Percentiles rank a stretch among this genome's conserved stretches.
These are phyloP conservation scores for Dendroctonus ponderosae DNA, from an alignment of 1,140 invertebrate genomes.

Conservation along the genomic window DNA sequence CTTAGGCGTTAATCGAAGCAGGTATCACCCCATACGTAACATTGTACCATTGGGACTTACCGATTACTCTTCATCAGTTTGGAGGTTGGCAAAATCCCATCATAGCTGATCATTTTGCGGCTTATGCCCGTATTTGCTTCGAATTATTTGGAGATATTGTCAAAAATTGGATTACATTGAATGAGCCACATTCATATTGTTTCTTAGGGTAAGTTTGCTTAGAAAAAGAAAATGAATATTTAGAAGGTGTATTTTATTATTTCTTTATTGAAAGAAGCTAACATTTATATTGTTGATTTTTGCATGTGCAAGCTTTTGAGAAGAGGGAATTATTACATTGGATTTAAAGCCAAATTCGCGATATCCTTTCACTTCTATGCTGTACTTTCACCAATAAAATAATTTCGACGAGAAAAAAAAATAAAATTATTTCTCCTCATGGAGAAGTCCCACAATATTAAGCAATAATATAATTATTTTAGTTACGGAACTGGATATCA, in stretches of 20 bases:
- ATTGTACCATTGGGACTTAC: conserved; percentile 45
- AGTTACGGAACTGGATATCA: conserved; percentile 20
- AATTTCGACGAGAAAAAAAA: too few relatives aligned
- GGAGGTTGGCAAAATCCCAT: conserved; percentile 46
- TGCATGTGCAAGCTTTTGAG: too few relatives aligned
- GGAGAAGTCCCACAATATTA: too few relatives aligned
- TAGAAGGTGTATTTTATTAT: too few relatives aligned
- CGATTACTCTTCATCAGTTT: conserved; percentile 43
- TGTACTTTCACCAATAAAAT: too few relatives aligned
- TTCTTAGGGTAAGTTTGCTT: conserved; percentile 15
- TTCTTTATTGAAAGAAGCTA: too few relatives aligned
- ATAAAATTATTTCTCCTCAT: too few relatives aligned
- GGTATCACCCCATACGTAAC: conserved; percentile 65
- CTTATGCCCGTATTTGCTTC: conserved; percentile 48
- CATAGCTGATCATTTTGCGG: conserved; percentile 25
- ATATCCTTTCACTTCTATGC: too few relatives aligned
- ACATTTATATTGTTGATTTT: too few relatives aligned
- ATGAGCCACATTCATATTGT: conserved; percentile 36
- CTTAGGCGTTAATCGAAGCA: conserved; percentile 55
- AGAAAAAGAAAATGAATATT: too few relatives aligned
- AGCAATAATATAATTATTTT: conserved; percentile 6
- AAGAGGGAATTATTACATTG: too few relatives aligned
- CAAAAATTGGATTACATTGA: conserved; percentile 48
- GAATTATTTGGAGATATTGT: conserved; percentile 34
- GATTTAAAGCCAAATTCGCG: too few relatives aligned